Conservation (phyloP, 2,113 vertebrate species). For the Antechinus flavipes region DNA sequence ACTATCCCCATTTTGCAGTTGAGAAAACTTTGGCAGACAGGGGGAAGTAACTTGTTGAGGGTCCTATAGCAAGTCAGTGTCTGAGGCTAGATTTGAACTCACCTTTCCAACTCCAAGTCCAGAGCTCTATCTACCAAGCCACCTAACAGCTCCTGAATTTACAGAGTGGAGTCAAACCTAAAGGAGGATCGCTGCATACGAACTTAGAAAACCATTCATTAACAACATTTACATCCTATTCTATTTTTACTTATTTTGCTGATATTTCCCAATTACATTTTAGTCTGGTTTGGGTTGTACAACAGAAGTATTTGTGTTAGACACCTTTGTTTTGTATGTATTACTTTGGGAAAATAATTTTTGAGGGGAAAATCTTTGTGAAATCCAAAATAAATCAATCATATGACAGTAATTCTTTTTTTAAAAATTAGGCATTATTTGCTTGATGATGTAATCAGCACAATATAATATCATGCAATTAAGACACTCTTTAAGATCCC, state of each 20-base stretch:
- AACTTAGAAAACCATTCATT: background rate
- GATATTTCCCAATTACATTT: background rate
- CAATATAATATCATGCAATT: background rate
- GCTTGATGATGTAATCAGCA: background rate
- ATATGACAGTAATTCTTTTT: background rate
- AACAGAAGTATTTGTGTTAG: background rate
- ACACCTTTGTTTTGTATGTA: background rate
- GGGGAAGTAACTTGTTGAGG: background rate
- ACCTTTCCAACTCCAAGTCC: background rate
- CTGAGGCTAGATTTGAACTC: background rate
- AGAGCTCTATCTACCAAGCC: background rate
- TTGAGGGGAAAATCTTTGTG: background rate
- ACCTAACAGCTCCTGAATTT: background rate
- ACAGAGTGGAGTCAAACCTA: background rate
- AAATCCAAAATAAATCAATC: slow-evolving; percentile 30
- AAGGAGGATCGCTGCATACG: background rate
- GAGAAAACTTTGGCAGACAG: background rate
- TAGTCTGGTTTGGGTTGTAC: background rate
- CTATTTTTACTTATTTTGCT: background rate
- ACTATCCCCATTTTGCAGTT: background rate
- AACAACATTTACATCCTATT: background rate
- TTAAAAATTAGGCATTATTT: slow-evolving; percentile 12
- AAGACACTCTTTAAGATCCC: background rate
- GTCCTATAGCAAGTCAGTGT: background rate
- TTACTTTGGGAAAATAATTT: background rate